Base-by-base conservation (phyloP, 2,797 vertebrate species). In the Myiothlypis chrysogaster region DNA sequence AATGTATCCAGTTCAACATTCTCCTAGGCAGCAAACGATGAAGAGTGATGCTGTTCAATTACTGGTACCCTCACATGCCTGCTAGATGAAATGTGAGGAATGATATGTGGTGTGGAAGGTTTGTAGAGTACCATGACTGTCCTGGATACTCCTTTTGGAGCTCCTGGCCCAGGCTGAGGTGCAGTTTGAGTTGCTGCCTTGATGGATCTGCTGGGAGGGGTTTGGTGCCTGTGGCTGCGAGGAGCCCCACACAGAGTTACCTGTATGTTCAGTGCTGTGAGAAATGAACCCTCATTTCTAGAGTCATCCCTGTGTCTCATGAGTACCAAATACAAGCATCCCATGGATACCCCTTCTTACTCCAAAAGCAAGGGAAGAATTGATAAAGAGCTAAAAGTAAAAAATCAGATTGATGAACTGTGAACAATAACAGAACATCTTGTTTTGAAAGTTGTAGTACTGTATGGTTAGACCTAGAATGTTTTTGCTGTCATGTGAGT, bases 231-330 rank as follows among this genome's bases (percentile, higher is more conserved):
- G 23, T 49, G 41, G 32, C 43, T 82, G 4, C 46, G 56, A 52
- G 37, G 21, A 50, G 39, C 47, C 35, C 3, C n/a, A 9, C 1
- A 2, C 14, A 30, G 21, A 8, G 1, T 30, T 37, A 47, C 9
- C 6, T 15, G 4, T 52, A 28, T 92, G 3, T 61, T 66, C 55
- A 21, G 4, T 32, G 56, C 53, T 59, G 22, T 66, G 65, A 64
- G 59, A 86, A 78, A 35, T 5, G 2, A 63, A 18, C n/a, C 8
- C 10, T 71, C 10, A 53, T 61, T 80, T 87, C 75, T 47, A 68
- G 21, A 15, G 14, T 71, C 6, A 4, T 73, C 32, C 19, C 39
- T 19, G 9, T 41, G 13, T 65, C 50, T 65, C 47, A 4, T 14
- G 6, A 46, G 14, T 47, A 18, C 17, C 19, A 14, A 64, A 35